These are phyloP conservation scores for Hyposoter didymator DNA, from an alignment of 2,888 invertebrate genomes.

Conservation along the genomic window DNA sequence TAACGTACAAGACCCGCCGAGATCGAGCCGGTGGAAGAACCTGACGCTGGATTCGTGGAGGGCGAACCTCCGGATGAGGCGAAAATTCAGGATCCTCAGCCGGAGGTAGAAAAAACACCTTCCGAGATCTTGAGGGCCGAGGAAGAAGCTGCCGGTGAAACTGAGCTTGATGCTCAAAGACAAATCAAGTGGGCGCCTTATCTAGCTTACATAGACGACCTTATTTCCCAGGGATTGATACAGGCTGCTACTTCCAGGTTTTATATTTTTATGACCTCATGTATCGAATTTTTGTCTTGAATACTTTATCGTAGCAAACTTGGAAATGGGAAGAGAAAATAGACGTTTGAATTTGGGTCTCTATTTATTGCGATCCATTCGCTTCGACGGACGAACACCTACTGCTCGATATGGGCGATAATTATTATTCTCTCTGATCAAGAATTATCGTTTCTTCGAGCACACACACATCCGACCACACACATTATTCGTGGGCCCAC, in stretches of 20 bases:
- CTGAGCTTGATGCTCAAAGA: slow-evolving; percentile 78
- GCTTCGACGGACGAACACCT: too few relatives aligned
- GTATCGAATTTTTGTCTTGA: too few relatives aligned
- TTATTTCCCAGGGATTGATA: slow-evolving; percentile 86
- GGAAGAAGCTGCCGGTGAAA: slow-evolving; percentile 85
- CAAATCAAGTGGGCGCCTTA: slow-evolving; percentile 87
- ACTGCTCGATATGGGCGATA: too few relatives aligned
- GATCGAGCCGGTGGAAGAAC: slow-evolving; percentile 50
- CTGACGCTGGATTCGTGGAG: slow-evolving; percentile 68
- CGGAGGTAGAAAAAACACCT: slow-evolving; percentile 69
- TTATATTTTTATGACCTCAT: too few relatives aligned
- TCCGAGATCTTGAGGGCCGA: slow-evolving; percentile 74
- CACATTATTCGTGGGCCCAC: too few relatives aligned
- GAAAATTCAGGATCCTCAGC: slow-evolving; percentile 82
- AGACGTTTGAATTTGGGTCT: too few relatives aligned
- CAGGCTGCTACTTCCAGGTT: slow-evolving; percentile 85
- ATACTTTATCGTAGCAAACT: too few relatives aligned
- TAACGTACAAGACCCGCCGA: slow-evolving; percentile 33
- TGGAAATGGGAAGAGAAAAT: too few relatives aligned
- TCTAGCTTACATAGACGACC: slow-evolving; percentile 87
- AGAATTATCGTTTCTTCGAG: too few relatives aligned
- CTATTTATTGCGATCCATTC: too few relatives aligned
- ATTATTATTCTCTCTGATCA: too few relatives aligned
- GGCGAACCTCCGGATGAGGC: slow-evolving; percentile 78
- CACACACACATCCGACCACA: too few relatives aligned